Conservation (phyloP, 2,113 vertebrate genomes). For the Aspiorhynchus laticeps region DNA sequence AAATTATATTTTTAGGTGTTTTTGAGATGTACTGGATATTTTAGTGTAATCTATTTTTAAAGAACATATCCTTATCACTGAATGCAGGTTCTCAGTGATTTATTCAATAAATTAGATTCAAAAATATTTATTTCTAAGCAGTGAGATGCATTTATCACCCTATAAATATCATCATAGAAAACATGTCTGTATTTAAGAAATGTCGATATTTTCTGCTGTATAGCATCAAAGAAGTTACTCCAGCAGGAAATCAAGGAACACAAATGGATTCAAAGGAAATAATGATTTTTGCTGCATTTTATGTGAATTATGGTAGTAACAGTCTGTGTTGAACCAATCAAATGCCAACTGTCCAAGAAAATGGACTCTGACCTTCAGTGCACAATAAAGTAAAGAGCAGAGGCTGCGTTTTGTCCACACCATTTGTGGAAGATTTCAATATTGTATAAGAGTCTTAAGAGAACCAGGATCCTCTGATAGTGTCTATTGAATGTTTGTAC, state of each 20-base stretch:
- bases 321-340: slow-evolving; percentile 21
- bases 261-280: neutral
- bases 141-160: neutral
- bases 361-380: slow-evolving; percentile 44
- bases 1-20: neutral
- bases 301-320: slow-evolving; percentile 9
- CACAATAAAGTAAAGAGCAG: slow-evolving; percentile 32
- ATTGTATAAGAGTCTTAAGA: slow-evolving; percentile 4
- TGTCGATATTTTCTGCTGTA: neutral
- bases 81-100: slow-evolving; percentile 6
- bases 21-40: neutral
- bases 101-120: neutral
- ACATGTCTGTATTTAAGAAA: neutral
- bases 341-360: slow-evolving; percentile 30
- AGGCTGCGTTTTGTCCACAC: neutral
- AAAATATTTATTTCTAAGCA: neutral
- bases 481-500: slow-evolving; percentile 32
- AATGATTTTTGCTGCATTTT: neutral
- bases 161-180: neutral
- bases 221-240: neutral
- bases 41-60: neutral
- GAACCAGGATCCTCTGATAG: slow-evolving; percentile 25
- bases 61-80: neutral
- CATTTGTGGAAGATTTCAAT: slow-evolving; percentile 32
- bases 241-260: neutral